Conservation (phyloP, 2,888 invertebrate genomes). For the Idaea biselata region DNA sequence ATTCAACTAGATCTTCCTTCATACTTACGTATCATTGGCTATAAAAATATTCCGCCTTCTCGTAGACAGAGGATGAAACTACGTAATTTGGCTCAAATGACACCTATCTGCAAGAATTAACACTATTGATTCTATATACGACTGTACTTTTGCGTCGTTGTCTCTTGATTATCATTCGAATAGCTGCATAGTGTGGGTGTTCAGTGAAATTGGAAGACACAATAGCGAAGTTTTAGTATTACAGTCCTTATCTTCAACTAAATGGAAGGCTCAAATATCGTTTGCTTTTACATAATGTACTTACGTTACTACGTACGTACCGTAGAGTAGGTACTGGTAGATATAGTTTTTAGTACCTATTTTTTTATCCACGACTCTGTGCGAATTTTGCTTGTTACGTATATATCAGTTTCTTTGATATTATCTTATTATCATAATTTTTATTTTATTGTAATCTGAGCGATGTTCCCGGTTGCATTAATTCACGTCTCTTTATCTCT, state of each 20-base stretch:
- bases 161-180: slow-evolving; percentile 1
- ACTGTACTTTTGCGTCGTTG: neutral
- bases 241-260: neutral
- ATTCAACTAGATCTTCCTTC: too few species aligned
- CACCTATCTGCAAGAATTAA: neutral
- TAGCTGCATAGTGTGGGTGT: slow-evolving; percentile 10
- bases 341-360: too few species aligned
- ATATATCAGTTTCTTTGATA: too few species aligned
- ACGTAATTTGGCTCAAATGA: neutral
- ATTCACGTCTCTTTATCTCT: too few species aligned
- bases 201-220: slow-evolving; percentile 14
- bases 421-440: too few species aligned
- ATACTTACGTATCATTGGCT: neutral
- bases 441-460: too few species aligned
- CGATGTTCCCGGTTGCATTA: too few species aligned
- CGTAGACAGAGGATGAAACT: neutral
- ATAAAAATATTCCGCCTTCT: neutral
- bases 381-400: too few species aligned
- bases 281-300: neutral
- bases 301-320: too few species aligned
- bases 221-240: slow-evolving; percentile 14
- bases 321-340: too few species aligned
- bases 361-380: too few species aligned
- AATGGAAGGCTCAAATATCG: neutral
- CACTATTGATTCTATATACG: neutral